Percentiles rank a stretch among this genome's conserved stretches.
Conservation (phyloP, 2,888 invertebrate species). For the Drosophila atripex region DNA sequence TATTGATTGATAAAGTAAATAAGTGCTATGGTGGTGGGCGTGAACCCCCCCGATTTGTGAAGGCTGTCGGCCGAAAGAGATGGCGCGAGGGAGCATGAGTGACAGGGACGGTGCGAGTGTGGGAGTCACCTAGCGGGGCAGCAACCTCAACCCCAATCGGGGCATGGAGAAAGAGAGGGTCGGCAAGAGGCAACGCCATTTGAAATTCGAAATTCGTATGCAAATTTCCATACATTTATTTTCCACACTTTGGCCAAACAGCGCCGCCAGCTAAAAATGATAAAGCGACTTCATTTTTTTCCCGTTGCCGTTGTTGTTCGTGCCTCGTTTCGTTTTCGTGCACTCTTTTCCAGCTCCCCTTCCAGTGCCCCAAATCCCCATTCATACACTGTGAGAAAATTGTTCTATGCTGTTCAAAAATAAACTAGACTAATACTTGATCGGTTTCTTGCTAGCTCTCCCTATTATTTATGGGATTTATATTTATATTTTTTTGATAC, state of each 20-base stretch:
- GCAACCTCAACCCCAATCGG: conserved; percentile 9
- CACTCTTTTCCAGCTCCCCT: conserved; percentile 37
- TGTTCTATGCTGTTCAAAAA: too few relatives aligned
- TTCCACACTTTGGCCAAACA: conserved; percentile 77
- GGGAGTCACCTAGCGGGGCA: conserved; percentile 38
- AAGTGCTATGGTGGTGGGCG: conserved; percentile 21
- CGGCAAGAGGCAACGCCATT: conserved; percentile 55
- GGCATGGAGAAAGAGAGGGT: neutral
- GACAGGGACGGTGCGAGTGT: conserved; percentile 20
- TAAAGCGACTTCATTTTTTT: conserved; percentile 77
- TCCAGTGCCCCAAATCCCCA: neutral
- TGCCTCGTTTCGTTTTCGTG: conserved; percentile 62
- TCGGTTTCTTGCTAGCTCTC: too few relatives aligned
- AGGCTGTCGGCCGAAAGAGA: conserved; percentile 20
- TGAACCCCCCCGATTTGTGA: conserved; percentile 3
- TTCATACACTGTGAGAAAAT: neutral
- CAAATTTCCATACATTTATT: conserved; percentile 79
- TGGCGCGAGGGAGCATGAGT: conserved; percentile 9
- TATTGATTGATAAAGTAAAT: neutral
- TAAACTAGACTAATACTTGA: too few relatives aligned
- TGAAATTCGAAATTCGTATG: conserved; percentile 76
- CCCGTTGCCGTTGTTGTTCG: conserved; percentile 47
- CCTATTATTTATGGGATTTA: neutral
- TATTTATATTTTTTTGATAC: neutral
- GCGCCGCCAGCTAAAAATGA: conserved; percentile 77